phyloP scores from a whole-genome alignment of 2,888 invertebrate genomes.

The Dryobota labecula region DNA sequence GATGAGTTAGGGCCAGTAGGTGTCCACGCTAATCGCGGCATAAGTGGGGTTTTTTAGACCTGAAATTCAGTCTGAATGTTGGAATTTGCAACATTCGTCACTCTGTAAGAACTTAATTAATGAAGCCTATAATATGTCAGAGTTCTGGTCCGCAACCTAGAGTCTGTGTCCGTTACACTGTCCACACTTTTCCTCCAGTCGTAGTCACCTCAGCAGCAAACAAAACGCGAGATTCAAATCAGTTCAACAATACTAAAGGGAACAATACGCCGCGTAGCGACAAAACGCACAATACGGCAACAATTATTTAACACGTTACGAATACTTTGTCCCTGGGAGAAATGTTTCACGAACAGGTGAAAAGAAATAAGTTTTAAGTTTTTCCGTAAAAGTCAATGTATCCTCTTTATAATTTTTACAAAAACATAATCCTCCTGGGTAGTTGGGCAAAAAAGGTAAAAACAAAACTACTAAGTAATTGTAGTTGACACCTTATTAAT shows the following conservation, averaged over 20 bases:
- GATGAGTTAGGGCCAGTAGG: too few species aligned
- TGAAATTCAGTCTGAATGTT: background rate
- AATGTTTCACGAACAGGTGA: constrained; percentile 6
- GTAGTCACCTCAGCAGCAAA: constrained; percentile 54
- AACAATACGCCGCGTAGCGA: constrained; percentile 65
- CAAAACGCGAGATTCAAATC: constrained; percentile 69
- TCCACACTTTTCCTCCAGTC: constrained; percentile 15
- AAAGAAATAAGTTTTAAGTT: background rate
- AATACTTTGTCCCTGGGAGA: constrained; percentile 43
- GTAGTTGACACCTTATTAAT: too few species aligned
- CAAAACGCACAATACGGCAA: constrained; percentile 65
- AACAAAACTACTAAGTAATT: too few species aligned
- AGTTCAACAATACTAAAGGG: constrained; percentile 66
- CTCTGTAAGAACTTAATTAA: background rate
- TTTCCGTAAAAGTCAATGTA: constrained; percentile 16
- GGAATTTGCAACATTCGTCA: background rate
- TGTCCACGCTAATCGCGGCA: too few species aligned
- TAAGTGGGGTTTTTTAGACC: too few species aligned
- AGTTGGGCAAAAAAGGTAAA: too few species aligned
- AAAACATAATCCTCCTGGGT: too few species aligned
- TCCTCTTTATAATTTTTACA: too few species aligned
- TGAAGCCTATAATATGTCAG: background rate
- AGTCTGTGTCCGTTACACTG: background rate
- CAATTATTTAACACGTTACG: constrained; percentile 64
- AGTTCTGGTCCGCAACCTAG: too few species aligned